Evolutionary conservation across 37 sponge, comb jelly and placozoan species (phyloP).

Genomic region (Lycopodina hypogea): DNA sequence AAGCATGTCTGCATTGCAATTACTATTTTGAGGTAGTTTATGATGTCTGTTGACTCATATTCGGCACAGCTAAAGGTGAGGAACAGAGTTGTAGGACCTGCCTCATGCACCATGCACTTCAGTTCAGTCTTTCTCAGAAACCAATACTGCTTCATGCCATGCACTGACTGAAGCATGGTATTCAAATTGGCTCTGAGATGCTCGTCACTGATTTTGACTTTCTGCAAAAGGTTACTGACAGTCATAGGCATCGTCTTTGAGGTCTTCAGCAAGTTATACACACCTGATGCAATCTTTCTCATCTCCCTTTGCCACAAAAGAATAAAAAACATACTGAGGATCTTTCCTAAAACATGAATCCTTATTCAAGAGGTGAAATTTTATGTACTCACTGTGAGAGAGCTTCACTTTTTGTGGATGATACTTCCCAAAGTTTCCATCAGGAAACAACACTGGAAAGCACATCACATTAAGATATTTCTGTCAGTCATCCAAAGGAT

Average conservation of each 20-base stretch:
- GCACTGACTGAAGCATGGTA: constrained; percentile 43
- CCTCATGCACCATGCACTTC: constrained; percentile 54
- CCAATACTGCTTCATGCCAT: constrained; percentile 54
- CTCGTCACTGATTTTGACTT: constrained; percentile 8
- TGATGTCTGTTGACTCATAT: background rate
- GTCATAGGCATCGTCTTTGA: background rate
- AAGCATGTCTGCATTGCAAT: constrained; percentile 38
- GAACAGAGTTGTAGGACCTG: background rate
- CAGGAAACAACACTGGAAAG: constrained; percentile 48
- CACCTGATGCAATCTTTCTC: constrained; percentile 31
- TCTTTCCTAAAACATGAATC: constrained; percentile 55
- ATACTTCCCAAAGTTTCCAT: constrained; percentile 52
- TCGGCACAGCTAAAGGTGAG: constrained; percentile 18
- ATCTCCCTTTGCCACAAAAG: constrained; percentile 41
- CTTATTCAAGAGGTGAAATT: constrained; percentile 46
- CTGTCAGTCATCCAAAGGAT: constrained; percentile 31
- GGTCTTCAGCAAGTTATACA: constrained; percentile 45
- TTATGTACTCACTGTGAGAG: constrained; percentile 32
- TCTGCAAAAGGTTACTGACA: too few relatives aligned
- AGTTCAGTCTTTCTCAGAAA: constrained; percentile 35
- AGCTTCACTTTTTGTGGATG: constrained; percentile 23
- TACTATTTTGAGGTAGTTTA: constrained; percentile 6
- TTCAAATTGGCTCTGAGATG: constrained; percentile 7
- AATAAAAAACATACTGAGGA: constrained; percentile 48
- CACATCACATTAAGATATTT: constrained; percentile 37